These are phyloP conservation scores for Capreolus pygargus DNA, from an alignment of 2,113 vertebrate species.

Conservation along the genomic window DNA sequence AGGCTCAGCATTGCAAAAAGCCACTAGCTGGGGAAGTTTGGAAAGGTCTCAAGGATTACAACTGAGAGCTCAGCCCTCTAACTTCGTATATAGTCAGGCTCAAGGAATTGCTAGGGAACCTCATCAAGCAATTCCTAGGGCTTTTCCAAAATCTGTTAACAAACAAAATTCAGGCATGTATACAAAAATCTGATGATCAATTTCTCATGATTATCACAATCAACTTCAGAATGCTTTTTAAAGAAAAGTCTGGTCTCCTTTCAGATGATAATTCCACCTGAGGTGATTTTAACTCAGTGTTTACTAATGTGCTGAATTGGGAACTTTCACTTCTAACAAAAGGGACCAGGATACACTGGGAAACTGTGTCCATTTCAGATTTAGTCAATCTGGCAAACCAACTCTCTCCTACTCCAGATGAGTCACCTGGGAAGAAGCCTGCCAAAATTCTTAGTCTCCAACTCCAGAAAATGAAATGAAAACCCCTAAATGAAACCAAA, in stretches of 20 bases:
- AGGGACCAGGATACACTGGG: background rate
- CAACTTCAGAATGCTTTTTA: background rate
- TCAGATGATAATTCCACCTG: background rate
- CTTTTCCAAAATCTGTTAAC: background rate
- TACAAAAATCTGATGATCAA: background rate
- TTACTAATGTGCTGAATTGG: background rate
- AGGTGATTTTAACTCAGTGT: background rate
- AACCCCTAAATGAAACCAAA: background rate
- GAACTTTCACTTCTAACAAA: background rate
- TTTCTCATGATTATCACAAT: background rate
- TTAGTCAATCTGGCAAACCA: background rate
- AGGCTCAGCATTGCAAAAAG: background rate
- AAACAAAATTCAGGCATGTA: background rate
- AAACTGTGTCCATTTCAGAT: background rate
- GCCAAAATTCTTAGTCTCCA: background rate
- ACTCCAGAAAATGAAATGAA: background rate
- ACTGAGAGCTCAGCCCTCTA: background rate
- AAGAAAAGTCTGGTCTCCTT: background rate
- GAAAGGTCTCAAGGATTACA: background rate
- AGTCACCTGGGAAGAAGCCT: background rate
- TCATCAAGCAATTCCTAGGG: background rate
- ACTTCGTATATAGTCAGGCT: background rate
- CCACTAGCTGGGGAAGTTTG: background rate
- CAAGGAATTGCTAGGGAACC: background rate
- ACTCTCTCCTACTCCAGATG: background rate